A percentile compares a stretch with the other conserved stretches of the same genome.
phyloP scores from a whole-genome alignment of 2,888 invertebrate species.

The Eupithecia pulchellata region DNA sequence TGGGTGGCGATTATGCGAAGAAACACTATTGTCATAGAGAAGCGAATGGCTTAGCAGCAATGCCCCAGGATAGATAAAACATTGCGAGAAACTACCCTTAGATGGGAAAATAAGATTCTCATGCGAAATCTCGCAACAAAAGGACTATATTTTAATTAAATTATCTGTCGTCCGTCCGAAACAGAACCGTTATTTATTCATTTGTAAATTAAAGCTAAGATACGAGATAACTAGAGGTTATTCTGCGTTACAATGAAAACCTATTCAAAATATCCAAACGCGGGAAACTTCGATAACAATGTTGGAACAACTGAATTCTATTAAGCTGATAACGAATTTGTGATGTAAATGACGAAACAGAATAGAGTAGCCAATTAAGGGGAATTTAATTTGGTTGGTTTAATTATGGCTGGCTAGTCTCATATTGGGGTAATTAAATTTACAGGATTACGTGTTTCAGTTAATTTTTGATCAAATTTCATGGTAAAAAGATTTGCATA shows the following conservation, averaged over 20 bases:
- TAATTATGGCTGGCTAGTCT: constrained; percentile 8
- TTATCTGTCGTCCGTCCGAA: constrained; percentile 26
- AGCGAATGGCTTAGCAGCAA: not conserved
- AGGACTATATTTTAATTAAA: constrained; percentile 23
- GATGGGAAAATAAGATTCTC: not conserved
- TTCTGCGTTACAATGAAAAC: constrained; percentile 42
- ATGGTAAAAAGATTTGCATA: not conserved
- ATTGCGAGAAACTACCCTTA: not conserved
- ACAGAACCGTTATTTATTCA: constrained; percentile 36
- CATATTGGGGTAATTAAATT: constrained; percentile 2
- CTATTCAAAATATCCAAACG: constrained; percentile 32
- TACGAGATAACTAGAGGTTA: constrained; percentile 37
- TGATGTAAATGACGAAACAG: constrained; percentile 43
- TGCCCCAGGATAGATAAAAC: not conserved
- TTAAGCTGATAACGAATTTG: constrained; percentile 49
- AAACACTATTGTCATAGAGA: not conserved
- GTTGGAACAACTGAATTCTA: constrained; percentile 48
- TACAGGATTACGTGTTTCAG: constrained; percentile 1
- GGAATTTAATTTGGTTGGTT: constrained; percentile 25
- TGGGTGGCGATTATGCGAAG: not conserved
- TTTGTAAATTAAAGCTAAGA: constrained; percentile 38
- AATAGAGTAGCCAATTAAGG: constrained; percentile 26
- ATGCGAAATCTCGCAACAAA: constrained; percentile 9
- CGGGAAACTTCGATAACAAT: constrained; percentile 44
- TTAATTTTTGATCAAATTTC: not conserved